Conservation (phyloP, 1,140 invertebrate genomes). For the Idris sp. region DNA sequence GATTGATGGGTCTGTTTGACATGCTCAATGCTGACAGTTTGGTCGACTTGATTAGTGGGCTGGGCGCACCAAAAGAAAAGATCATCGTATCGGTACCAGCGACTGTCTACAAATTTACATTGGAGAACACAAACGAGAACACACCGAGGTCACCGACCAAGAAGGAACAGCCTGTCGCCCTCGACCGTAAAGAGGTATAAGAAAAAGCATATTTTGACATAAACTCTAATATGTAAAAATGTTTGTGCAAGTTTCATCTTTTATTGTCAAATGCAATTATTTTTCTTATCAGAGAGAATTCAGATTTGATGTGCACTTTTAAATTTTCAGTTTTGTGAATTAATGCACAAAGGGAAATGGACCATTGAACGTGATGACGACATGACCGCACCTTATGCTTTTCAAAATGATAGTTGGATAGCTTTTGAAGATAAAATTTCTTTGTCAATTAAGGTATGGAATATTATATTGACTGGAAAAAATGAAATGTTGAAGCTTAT, state of each 20-base stretch:
- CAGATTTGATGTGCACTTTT: too few species aligned
- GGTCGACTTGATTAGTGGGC: slow-evolving; percentile 84
- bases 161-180: slow-evolving; percentile 78
- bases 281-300: too few species aligned
- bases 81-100: slow-evolving; percentile 85
- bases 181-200: slow-evolving; percentile 82
- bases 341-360: slow-evolving; percentile 82
- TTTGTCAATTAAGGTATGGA: slow-evolving; percentile 85
- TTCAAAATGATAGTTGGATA: slow-evolving; percentile 85
- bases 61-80: slow-evolving; percentile 84
- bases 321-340: slow-evolving; percentile 81
- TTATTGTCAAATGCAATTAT: slow-evolving; percentile 3
- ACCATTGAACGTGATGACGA: slow-evolving; percentile 88
- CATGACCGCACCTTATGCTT: slow-evolving; percentile 87
- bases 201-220: slow-evolving; percentile 55
- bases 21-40: slow-evolving; percentile 88
- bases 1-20: slow-evolving; percentile 87
- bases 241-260: slow-evolving; percentile 22
- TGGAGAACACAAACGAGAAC: slow-evolving; percentile 82
- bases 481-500: too few species aligned
- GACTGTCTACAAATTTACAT: slow-evolving; percentile 82
- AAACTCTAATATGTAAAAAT: slow-evolving; percentile 44
- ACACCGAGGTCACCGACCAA: slow-evolving; percentile 82
- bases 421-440: slow-evolving; percentile 86
- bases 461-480: too few species aligned